Evolutionary conservation across 2,797 vertebrate species (phyloP).

Genomic region (Hirundo rustica): DNA sequence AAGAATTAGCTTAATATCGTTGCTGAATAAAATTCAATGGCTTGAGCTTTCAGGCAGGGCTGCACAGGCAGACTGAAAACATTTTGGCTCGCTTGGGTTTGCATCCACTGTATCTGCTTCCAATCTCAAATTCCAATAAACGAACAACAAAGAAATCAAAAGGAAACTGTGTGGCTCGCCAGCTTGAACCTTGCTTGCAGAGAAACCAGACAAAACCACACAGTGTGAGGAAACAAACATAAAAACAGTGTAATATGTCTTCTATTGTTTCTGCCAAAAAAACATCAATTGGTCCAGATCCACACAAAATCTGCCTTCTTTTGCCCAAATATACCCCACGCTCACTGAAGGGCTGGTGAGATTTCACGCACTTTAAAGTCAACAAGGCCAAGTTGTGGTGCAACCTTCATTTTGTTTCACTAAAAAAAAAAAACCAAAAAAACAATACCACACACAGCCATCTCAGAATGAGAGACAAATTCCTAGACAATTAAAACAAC

Average conservation of each 20-base stretch:
- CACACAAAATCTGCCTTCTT: constrained; percentile 41
- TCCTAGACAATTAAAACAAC: constrained; percentile 31
- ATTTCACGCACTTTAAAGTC: neutral
- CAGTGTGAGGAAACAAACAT: constrained; percentile 66
- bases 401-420: neutral
- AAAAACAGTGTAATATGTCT: constrained; percentile 58
- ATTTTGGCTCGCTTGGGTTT: constrained; percentile 51
- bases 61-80: constrained; percentile 40
- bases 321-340: neutral
- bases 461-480: neutral
- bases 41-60: constrained; percentile 51
- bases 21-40: constrained; percentile 49
- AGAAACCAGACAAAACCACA: constrained; percentile 68
- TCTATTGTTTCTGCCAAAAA: constrained; percentile 66
- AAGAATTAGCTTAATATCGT: constrained; percentile 49
- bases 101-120: constrained; percentile 61
- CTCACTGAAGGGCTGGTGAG: neutral
- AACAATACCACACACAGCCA: neutral
- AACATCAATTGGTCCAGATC: constrained; percentile 51
- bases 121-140: constrained; percentile 67
- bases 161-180: constrained; percentile 58
- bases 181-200: constrained; percentile 68
- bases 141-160: constrained; percentile 63
- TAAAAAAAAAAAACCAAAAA: neutral
- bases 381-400: neutral